Conservation (phyloP, 2,797 vertebrate genomes). For the Balearica regulorum region DNA sequence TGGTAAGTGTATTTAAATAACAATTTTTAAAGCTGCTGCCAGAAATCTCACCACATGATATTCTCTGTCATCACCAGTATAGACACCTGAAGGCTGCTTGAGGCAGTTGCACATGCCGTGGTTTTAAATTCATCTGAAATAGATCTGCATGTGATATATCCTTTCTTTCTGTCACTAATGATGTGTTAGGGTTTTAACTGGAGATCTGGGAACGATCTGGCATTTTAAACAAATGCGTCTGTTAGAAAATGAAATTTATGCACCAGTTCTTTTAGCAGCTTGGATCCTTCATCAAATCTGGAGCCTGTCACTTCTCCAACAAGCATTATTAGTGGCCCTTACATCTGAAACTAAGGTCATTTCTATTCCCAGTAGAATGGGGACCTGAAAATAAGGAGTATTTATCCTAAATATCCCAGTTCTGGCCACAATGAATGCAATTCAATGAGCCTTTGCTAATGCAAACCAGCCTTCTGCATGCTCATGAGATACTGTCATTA, state of each 20-base stretch:
- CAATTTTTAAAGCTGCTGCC: background rate
- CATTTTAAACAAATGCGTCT: constrained; percentile 1
- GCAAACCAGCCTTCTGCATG: background rate
- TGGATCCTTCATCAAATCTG: background rate
- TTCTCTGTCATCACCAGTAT: background rate
- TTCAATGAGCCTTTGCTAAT: background rate
- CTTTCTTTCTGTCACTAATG: background rate
- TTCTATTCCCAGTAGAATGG: background rate
- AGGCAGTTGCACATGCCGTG: accelerated
- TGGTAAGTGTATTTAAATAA: background rate
- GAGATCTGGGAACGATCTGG: background rate
- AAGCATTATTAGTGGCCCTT: background rate
- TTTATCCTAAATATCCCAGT: background rate
- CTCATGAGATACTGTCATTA: background rate
- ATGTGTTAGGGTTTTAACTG: background rate
- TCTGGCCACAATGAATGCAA: background rate
- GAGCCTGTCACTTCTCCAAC: background rate
- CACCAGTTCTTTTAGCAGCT: background rate
- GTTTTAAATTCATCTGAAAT: background rate
- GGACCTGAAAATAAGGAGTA: background rate
- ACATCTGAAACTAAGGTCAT: background rate
- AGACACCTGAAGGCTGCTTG: background rate
- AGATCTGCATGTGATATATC: background rate
- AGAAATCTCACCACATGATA: background rate
- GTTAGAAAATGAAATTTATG: background rate